Base-by-base conservation (phyloP, 2,113 vertebrate species). In the Zapornia atra region DNA sequence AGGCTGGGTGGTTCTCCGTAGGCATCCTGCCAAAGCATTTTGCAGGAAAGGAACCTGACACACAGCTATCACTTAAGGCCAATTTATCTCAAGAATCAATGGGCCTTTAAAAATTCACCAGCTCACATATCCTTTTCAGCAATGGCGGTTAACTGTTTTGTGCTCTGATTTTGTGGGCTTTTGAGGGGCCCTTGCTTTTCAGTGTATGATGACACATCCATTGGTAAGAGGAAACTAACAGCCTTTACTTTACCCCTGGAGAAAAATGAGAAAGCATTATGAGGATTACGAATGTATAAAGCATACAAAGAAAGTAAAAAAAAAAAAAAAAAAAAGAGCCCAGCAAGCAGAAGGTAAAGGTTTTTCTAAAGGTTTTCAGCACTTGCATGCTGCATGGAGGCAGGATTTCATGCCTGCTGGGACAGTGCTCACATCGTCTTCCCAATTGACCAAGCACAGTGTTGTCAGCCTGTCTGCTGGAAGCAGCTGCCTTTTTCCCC, bases 141-240 rank as follows among this genome's bases (percentile, higher is more conserved):
- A 53, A 98, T 98, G 86, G 98, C 92, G 31, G 96, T 97, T 88
- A 98, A 96, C 81, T 97, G 97, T 8, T 97, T 96, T 48, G 96
- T 50, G 84, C 86, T 97, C 73, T 97, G 94, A 95, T 98, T 98
- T 92, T 97, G 90, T 83, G 96, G 96, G 82, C 95, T 95, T 82
- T 98, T 97, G 70, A 94, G 96, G 91, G 94, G 98, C 64, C 70
- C 95, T 97, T 98, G 96, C 97, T 98, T 98, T 98, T 98, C 95
- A 97, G 98, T 88, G 63, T 88, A 77, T 13, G 96, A 69, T 84
- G 97, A 86, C 50, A 96, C 96, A 44, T 98, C 98, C 97, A 97
- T 95, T 3, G 99, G 99, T 85, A 99, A 97, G 78, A 99, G 98
- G 96, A 99, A 99, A 24, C 98, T 99, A 77, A 99, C 99, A 0